phyloP scores from a whole-genome alignment of 2,797 vertebrate genomes.

The Muscicapa comitata region DNA sequence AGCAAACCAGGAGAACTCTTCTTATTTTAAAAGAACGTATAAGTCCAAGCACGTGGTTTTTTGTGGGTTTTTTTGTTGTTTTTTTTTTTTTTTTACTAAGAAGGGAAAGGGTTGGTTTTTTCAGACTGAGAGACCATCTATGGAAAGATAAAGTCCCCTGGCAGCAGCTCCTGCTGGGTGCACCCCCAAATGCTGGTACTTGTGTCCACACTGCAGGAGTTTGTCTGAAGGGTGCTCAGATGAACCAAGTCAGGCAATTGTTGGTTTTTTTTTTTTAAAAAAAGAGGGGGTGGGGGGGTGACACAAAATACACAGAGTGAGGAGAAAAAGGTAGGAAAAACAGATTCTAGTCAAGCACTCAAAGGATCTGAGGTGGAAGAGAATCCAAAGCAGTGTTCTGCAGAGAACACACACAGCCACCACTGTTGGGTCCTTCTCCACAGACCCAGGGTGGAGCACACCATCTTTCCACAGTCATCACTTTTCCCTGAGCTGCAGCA shows the following conservation, averaged over 20 bases:
- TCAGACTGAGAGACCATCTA: neutral
- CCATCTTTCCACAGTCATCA: neutral
- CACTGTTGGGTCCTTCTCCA: neutral
- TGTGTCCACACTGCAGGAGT: neutral
- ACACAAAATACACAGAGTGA: accelerated
- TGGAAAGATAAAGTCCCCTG: neutral
- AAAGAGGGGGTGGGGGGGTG: accelerated
- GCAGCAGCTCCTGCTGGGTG: neutral
- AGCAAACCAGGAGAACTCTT: neutral
- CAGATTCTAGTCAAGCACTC: neutral
- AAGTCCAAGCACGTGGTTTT: neutral
- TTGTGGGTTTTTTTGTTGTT: neutral
- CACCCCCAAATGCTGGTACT: neutral
- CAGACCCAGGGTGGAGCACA: neutral
- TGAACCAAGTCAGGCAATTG: neutral
- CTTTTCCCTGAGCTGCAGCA: neutral
- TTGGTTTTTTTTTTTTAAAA: too few species aligned
- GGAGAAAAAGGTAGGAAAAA: neutral
- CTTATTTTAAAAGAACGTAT: neutral
- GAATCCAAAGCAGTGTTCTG: neutral
- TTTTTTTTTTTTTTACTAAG: neutral
- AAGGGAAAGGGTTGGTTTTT: neutral
- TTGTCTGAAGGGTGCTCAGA: neutral
- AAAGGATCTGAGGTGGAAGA: neutral
- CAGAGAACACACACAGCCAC: neutral